Evolutionary conservation across 2,797 vertebrate genomes (phyloP), one percentile per base, ranked within the genome.

Genomic region (Liasis olivaceus): DNA sequence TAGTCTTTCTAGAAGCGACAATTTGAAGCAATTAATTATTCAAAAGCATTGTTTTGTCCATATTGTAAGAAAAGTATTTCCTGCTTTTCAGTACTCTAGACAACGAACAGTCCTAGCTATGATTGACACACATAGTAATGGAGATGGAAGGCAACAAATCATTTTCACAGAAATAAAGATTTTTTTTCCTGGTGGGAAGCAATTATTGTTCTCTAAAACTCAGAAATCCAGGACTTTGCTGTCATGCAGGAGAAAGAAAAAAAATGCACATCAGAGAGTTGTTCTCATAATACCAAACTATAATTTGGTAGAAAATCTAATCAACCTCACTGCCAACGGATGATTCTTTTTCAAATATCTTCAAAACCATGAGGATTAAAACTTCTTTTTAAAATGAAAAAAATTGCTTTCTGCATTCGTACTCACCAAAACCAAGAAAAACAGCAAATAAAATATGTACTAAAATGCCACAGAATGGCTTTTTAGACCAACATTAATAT

Each of bases 381-480:
- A 69, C 4, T 13, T 63, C 62, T 56, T 31, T 81, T 90, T 42
- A 36, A 26, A 77, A 89, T 88, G 42, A 69, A 69, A 60, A 63
- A 42, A 51, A 77, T 42, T 77, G 69, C 59, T 56, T 91, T 89
- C 66, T 77, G 13, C 13, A 60, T 0, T 22, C 88, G 72, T 0
- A 64, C 14, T 14, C 47, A 90, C 31, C 95, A 89, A 93, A 11
- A 36, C 91, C 51, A 93, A 91, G 22, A 89, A 66, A 17, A 47
- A 72, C 59, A 62, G 15, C 36, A 22, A 59, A 94, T 86, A 66
- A 64, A 24, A 86, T 88, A 91, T 88, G 87, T 0, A 88, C 5
- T 90, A 24, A 92, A 4, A 5, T 84, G 28, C 60, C 58, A 69
- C 0, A 64, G 13, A 14, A 62, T 2, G 5, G 59, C 90, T 87